Base-by-base conservation (phyloP, 2,888 invertebrate species). In the Harpagoxenus sublaevis region DNA sequence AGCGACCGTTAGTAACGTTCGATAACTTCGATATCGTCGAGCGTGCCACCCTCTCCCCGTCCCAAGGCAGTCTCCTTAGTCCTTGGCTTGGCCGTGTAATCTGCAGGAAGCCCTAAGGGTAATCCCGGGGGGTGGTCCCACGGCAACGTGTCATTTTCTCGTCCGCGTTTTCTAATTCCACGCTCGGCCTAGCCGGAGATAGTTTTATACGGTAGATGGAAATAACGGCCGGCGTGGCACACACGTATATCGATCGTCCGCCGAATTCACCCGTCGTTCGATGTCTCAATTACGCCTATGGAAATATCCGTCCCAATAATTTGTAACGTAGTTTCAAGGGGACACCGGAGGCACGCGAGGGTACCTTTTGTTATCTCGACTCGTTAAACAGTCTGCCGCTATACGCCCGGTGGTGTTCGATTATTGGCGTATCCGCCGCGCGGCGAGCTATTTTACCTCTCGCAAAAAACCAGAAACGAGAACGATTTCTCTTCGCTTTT, bases 81-180 rank as follows among this genome's bases (percentile, higher is more conserved):
- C 53, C 23, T 23, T 23, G 23, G 2, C 1, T 39, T 10, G 53
- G 31, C 31, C 15, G 28, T 57, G 45, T n/a, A 35, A 70, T 79
- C 70, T 35, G 15, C 18, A 51, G 48, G 71, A 71, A 51, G 57
- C 45, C 57, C 15, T 23, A 12, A 45, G 48, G 45, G 35, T 70
- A 79, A 31, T 48, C 28, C 42, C 9, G 60, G 35, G 9, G 35
- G 18, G 35, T 39, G 39, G 48, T 12, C 35, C 57, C 23, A 12
- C 48, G 45, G 71, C 35, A 71, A 81, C 79, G 60, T 81, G 71
- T 81, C 71, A 81, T 81, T 81, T 71, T 79, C 79, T 79, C 79
- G 68, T 78, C 31, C 57, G 60, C 48, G 79, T 71, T 79, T 79
- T 71, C 79, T 81, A 81, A 81, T 81, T 51, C 79, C 79, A 53